Base-by-base conservation (phyloP, 2,797 vertebrate genomes). In the Rhinoraja longicauda region DNA sequence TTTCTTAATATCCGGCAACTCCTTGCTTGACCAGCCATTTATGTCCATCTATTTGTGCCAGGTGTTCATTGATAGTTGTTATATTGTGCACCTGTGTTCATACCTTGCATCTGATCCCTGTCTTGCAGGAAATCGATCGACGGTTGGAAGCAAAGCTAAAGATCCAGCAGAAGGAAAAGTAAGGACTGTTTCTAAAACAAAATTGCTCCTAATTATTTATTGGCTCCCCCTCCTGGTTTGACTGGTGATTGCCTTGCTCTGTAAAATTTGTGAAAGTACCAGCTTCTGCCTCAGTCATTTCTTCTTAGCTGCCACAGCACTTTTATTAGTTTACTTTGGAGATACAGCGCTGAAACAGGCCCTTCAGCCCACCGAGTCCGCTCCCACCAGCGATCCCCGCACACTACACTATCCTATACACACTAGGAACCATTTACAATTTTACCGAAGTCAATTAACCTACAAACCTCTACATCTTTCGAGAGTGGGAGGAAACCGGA, bases 91-190 rank as follows among this genome's bases (percentile, higher is more conserved):
- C 3, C 9, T 24, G 10, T 81, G 19, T 45, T 19, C 7, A 39
- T 62, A 82, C 17, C n/a, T 15, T 36, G 26, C 10, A 21, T 93
- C 93, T 95, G 94, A 94, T 94, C 94, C 94, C 94, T 95, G 95
- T 95, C 95, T 94, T 94, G 45, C 95, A 99, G 99, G 98, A 99
- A 97, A 99, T 99, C 97, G 98, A 99, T 95, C 98, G 98, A 96
- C 97, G 97, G 94, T 96, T 99, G 95, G 98, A 99, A 95, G 98
- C 98, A 96, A 99, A 98, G 95, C 96, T 99, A 95, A 97, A 97
- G 95, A 98, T 99, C 96, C 97, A 97, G 91, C 98, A 98, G 94
- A 98, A 96, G 97, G 98, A 99, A 96, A 98, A 97, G 99, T 98
- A 96, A 98, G 94, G 78, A 95, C 95, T 67, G 53, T 73, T 73